These are phyloP conservation scores for Platichthys stellatus DNA, from an alignment of 2,113 vertebrate species.

Conservation along the genomic window DNA sequence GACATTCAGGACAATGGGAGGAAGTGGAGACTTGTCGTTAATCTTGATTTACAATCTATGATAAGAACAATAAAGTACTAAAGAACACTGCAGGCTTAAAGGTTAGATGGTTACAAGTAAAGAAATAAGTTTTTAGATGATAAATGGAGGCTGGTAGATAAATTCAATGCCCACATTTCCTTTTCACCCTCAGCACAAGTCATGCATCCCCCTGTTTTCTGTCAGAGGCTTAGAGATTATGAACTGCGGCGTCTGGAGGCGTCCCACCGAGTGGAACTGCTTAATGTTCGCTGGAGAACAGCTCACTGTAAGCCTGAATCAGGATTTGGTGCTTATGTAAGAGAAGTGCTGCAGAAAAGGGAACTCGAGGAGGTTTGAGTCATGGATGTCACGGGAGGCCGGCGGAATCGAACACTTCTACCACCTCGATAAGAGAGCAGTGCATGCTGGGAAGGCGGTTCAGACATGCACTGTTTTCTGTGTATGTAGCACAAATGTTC, in stretches of 20 bases:
- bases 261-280: slow-evolving; percentile 35
- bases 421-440: background rate
- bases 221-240: slow-evolving; percentile 46
- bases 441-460: no score
- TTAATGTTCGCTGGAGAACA: slow-evolving; percentile 52
- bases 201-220: slow-evolving; percentile 23
- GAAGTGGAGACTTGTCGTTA: no score
- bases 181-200: background rate
- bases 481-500: no score
- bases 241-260: slow-evolving; percentile 44
- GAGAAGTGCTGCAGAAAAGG: slow-evolving; percentile 30
- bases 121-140: no score
- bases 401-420: background rate
- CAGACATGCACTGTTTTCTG: no score
- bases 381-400: slow-evolving; percentile 9
- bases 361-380: slow-evolving; percentile 37
- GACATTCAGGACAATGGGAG: no score
- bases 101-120: no score
- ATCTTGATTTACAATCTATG: no score
- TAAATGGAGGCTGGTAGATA: no score
- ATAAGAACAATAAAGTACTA: no score
- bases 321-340: slow-evolving; percentile 72
- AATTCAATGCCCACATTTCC: background rate
- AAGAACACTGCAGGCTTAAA: no score
- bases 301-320: slow-evolving; percentile 54